phyloP scores from a whole-genome alignment of 2,888 invertebrate species.

The Beris morrisii region DNA sequence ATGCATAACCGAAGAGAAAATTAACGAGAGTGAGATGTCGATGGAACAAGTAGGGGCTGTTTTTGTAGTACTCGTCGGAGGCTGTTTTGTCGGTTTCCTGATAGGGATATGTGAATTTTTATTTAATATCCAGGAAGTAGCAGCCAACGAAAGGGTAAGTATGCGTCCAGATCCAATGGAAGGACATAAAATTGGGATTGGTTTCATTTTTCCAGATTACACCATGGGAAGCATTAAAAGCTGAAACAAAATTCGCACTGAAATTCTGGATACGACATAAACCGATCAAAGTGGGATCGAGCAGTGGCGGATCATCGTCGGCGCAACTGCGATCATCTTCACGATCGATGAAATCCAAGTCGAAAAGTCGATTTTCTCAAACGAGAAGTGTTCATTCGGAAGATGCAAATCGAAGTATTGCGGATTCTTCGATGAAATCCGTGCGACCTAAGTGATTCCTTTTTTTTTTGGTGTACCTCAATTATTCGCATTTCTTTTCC shows the following conservation, averaged over 20 bases:
- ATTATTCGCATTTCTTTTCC: no score
- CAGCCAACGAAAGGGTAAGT: conserved; percentile 69
- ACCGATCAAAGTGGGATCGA: conserved; percentile 57
- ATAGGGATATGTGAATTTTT: conserved; percentile 78
- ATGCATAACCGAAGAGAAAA: conserved; percentile 28
- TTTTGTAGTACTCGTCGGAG: conserved; percentile 75
- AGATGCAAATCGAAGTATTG: neutral
- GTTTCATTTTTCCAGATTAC: conserved; percentile 61
- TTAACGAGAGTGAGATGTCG: conserved; percentile 46
- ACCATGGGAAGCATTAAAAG: conserved; percentile 67
- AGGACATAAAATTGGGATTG: neutral
- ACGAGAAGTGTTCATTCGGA: conserved; percentile 10
- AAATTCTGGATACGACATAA: conserved; percentile 75
- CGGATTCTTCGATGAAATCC: conserved; percentile 19
- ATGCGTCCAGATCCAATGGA: no score
- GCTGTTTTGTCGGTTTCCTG: conserved; percentile 66
- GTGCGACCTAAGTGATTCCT: no score
- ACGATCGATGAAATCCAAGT: conserved; percentile 3
- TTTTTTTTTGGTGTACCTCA: no score
- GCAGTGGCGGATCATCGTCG: conserved; percentile 1
- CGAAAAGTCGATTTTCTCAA: conserved; percentile 23
- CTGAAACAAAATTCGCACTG: conserved; percentile 72
- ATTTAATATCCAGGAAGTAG: conserved; percentile 73
- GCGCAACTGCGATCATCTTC: neutral
- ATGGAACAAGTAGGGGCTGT: conserved; percentile 77